Conservation (phyloP, 2,113 vertebrate genomes). For the Turnix velox region DNA sequence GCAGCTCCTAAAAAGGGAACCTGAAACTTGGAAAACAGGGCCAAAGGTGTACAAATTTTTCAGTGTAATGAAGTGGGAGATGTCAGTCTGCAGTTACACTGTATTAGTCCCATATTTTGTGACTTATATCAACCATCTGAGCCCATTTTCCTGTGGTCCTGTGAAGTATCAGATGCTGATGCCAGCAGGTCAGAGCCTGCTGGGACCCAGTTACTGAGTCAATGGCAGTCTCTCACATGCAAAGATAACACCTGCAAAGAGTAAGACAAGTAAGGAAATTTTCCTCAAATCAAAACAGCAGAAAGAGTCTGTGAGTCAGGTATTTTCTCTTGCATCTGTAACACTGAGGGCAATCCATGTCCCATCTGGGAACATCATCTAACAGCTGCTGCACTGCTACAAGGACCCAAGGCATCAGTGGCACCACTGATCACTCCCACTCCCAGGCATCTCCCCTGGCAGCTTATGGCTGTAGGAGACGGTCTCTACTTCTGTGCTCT, state of each 20-base stretch:
- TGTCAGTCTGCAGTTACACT: accelerated
- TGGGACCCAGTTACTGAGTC: background rate
- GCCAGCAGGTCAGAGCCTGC: background rate
- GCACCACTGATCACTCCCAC: background rate
- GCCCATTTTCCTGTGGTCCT: background rate
- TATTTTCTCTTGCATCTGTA: background rate
- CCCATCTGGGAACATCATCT: background rate
- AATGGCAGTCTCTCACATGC: background rate
- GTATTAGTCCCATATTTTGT: accelerated
- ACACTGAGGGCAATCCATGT: background rate
- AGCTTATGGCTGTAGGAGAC: background rate
- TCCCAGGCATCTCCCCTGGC: background rate
- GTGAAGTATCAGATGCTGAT: background rate
- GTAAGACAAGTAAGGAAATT: background rate
- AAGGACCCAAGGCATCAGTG: background rate
- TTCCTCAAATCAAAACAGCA: background rate
- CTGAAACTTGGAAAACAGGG: background rate
- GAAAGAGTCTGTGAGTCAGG: background rate
- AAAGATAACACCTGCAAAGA: background rate
- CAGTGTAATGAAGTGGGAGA: background rate
- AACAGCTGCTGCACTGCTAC: background rate
- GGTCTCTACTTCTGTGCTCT: background rate
- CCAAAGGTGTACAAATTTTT: background rate
- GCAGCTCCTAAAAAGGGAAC: background rate
- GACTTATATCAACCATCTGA: background rate